phyloP scores from a whole-genome alignment of 2,113 vertebrate genomes.

The Hylia prasina region DNA sequence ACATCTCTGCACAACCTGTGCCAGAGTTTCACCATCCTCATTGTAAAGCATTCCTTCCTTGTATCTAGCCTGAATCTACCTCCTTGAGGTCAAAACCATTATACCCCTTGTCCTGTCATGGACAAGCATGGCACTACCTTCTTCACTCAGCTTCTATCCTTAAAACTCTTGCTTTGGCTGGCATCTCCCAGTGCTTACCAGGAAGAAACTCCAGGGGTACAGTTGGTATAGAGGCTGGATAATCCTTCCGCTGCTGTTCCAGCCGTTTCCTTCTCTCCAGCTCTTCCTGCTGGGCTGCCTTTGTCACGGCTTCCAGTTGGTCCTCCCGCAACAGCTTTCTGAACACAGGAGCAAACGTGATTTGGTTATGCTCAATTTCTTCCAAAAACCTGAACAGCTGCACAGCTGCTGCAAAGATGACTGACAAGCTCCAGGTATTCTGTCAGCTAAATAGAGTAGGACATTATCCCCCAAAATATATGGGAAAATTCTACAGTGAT shows the following conservation, averaged over 20 bases:
- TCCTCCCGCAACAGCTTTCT: constrained; percentile 96
- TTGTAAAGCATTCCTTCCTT: neutral
- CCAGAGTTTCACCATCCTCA: neutral
- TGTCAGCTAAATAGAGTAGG: neutral
- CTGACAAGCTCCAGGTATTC: neutral
- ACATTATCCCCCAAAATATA: neutral
- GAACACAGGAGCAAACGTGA: neutral
- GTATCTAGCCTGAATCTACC: neutral
- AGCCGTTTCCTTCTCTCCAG: constrained; percentile 92
- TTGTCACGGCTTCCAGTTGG: constrained; percentile 95
- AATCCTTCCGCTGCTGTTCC: constrained; percentile 95
- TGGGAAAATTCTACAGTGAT: neutral
- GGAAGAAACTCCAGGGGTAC: constrained; percentile 76
- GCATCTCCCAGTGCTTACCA: constrained; percentile 58
- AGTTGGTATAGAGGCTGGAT: constrained; percentile 76
- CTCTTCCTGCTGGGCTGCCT: constrained; percentile 97
- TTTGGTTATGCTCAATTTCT: neutral
- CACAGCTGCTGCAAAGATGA: neutral
- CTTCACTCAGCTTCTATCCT: neutral
- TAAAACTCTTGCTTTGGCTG: neutral
- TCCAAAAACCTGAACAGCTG: neutral
- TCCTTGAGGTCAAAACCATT: neutral
- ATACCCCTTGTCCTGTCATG: neutral
- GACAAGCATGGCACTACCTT: neutral
- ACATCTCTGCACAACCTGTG: neutral